Conservation (phyloP, 2,113 vertebrate genomes). For the Mus spicilegus region DNA sequence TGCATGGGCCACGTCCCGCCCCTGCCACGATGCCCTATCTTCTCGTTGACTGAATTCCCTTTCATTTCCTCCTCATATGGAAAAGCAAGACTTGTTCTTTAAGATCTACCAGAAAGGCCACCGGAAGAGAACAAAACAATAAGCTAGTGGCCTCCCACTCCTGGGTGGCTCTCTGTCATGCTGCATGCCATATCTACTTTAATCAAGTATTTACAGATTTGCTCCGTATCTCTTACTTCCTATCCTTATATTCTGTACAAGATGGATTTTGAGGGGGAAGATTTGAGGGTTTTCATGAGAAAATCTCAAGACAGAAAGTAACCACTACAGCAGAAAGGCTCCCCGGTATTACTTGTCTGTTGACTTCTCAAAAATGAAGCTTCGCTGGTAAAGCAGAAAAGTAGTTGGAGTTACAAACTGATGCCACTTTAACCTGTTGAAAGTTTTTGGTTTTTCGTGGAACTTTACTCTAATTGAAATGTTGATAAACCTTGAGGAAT, state of each 20-base stretch:
- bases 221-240: neutral
- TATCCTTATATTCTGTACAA: neutral
- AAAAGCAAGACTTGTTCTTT: neutral
- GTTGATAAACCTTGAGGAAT: conserved; percentile 71
- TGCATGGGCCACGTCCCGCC: neutral
- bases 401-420: conserved; percentile 35
- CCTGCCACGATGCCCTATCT: neutral
- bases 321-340: conserved; percentile 38
- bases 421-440: conserved; percentile 50
- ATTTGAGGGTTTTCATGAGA: conserved; percentile 16
- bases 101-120: neutral
- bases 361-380: conserved; percentile 68
- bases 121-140: neutral
- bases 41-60: neutral
- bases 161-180: neutral
- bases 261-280: neutral
- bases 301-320: conserved; percentile 4
- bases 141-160: neutral
- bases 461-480: conserved; percentile 60
- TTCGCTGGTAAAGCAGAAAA: conserved; percentile 37
- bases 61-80: neutral
- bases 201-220: neutral
- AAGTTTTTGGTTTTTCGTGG: conserved; percentile 65
- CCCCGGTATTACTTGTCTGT: neutral
- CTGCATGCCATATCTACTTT: neutral